These are phyloP conservation scores for Sebastes kiyomatsui DNA, from an alignment of 2,797 vertebrate genomes.

Conservation along the genomic window DNA sequence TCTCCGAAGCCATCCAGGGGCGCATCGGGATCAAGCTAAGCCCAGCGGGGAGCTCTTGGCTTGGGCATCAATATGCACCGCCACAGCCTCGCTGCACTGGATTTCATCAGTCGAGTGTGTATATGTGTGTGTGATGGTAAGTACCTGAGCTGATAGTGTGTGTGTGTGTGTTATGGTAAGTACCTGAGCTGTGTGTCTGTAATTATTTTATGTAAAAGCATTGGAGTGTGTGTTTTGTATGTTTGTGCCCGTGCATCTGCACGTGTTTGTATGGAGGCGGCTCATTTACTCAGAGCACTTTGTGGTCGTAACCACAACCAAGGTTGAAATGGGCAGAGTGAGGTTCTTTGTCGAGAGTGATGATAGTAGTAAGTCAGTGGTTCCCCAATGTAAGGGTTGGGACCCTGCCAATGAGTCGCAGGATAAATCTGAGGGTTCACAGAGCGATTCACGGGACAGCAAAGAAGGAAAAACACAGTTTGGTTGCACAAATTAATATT, in stretches of 20 bases:
- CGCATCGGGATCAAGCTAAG: constrained; percentile 66
- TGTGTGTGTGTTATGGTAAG: neutral
- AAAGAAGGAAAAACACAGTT: neutral
- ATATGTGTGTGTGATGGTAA: neutral
- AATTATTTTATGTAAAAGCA: constrained; percentile 26
- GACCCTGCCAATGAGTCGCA: neutral
- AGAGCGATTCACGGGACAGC: neutral
- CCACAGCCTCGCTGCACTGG: constrained; percentile 43
- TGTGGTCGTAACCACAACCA: constrained; percentile 19
- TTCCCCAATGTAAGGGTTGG: neutral
- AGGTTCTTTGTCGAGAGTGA: constrained; percentile 7
- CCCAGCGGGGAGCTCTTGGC: constrained; percentile 68
- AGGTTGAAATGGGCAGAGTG: neutral
- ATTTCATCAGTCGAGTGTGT: constrained; percentile 46
- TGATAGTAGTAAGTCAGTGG: neutral
- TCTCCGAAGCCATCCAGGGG: constrained; percentile 62
- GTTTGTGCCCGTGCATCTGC: neutral
- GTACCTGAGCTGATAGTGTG: neutral
- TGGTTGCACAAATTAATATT: neutral
- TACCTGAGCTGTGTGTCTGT: constrained; percentile 20
- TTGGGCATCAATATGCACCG: constrained; percentile 70
- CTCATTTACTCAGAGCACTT: constrained; percentile 20
- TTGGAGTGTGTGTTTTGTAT: constrained; percentile 4
- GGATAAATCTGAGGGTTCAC: neutral
- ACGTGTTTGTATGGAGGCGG: neutral